Conservation (phyloP, 2,113 vertebrate genomes). For the Harpagus bidentatus region DNA sequence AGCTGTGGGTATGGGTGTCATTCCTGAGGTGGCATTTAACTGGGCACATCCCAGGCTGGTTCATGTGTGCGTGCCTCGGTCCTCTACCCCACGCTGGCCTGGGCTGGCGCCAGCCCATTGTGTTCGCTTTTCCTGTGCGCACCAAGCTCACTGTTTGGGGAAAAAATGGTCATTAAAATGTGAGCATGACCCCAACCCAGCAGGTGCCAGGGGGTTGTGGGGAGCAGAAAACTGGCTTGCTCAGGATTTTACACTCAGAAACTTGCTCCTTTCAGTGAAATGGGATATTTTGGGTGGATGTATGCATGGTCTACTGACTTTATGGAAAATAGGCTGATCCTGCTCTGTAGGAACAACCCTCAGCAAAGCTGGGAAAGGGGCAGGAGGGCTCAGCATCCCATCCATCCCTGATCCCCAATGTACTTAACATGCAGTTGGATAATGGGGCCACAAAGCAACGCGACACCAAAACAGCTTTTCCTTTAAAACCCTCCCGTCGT, state of each 20-base stretch:
- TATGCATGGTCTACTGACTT: not conserved
- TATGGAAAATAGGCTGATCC: not conserved
- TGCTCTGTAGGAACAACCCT: not conserved
- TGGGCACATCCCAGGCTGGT: not conserved
- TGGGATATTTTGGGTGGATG: not conserved
- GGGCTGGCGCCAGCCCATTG: not conserved
- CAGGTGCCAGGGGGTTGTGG: fast-evolving
- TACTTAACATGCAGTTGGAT: not conserved
- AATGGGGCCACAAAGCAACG: fast-evolving
- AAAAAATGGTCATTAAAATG: not conserved
- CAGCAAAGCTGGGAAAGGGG: not conserved
- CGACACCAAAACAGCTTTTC: not conserved
- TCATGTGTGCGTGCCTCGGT: not conserved
- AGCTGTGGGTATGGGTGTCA: too few relatives aligned
- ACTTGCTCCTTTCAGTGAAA: not conserved
- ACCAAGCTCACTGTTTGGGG: not conserved
- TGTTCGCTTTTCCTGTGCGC: not conserved
- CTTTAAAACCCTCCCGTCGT: not conserved
- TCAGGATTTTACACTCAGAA: not conserved
- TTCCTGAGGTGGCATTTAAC: not conserved
- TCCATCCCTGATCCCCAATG: not conserved
- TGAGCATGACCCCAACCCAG: not conserved
- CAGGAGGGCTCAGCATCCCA: not conserved
- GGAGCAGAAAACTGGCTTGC: not conserved
- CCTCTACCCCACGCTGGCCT: not conserved